These are phyloP conservation scores for Plemyria rubiginata DNA, from an alignment of 2,888 invertebrate species.

Conservation along the genomic window DNA sequence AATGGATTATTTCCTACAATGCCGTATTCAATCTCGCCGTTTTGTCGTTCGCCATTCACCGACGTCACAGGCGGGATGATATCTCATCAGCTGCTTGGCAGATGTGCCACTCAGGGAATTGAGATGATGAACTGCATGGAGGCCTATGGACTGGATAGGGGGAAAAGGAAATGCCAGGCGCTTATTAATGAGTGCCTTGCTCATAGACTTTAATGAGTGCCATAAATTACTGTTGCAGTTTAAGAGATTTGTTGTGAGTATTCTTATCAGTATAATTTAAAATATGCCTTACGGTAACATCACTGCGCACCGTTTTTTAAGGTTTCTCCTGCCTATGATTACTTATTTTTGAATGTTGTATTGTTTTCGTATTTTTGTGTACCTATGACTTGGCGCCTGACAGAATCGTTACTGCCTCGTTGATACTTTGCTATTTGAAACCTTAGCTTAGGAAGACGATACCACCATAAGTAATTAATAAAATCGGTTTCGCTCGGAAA, in stretches of 20 bases:
- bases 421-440: constrained; percentile 13
- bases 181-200: too few relatives aligned
- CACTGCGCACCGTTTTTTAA: too few relatives aligned
- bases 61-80: constrained; percentile 87
- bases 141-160: constrained; percentile 88
- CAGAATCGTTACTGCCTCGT: not conserved
- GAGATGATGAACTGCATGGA: constrained; percentile 90
- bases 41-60: constrained; percentile 87
- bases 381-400: not conserved
- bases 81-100: constrained; percentile 86
- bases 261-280: not conserved
- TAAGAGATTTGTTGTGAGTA: constrained; percentile 78
- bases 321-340: too few relatives aligned
- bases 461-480: too few relatives aligned
- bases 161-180: constrained; percentile 83
- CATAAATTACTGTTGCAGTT: constrained; percentile 82
- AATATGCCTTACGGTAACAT: too few relatives aligned
- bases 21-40: constrained; percentile 77
- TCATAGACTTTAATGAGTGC: constrained; percentile 89
- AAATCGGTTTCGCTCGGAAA: too few relatives aligned
- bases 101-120: constrained; percentile 88
- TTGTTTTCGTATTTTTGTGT: too few relatives aligned
- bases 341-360: not conserved
- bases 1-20: constrained; percentile 30
- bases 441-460: too few relatives aligned